phyloP scores from a whole-genome alignment of 2,113 vertebrate species.

The Atherinomorus stipes region DNA sequence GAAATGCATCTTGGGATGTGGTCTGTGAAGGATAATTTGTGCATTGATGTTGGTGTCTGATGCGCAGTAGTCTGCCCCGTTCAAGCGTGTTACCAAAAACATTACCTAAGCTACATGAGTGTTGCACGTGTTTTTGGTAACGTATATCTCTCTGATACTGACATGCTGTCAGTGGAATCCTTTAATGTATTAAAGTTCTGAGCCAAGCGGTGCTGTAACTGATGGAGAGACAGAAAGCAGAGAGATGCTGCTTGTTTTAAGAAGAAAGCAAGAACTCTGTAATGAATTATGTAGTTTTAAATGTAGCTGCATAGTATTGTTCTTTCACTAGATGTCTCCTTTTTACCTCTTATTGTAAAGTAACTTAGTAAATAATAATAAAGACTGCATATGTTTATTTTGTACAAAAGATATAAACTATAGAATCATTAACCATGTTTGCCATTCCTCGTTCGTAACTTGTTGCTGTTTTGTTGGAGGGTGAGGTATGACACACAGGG shows the following conservation, averaged over 20 bases:
- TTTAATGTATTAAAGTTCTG: constrained; percentile 67
- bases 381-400: constrained; percentile 76
- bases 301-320: constrained; percentile 63
- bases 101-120: constrained; percentile 48
- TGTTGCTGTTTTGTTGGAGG: constrained; percentile 45
- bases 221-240: constrained; percentile 36
- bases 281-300: constrained; percentile 60
- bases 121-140: constrained; percentile 65
- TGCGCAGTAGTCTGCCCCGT: constrained; percentile 56
- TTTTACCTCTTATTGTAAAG: constrained; percentile 70
- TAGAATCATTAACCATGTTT: constrained; percentile 68
- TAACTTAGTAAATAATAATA: constrained; percentile 72
- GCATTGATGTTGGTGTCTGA: constrained; percentile 47
- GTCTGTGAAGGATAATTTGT: constrained; percentile 46
- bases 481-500: constrained; percentile 27
- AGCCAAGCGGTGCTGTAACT: constrained; percentile 58
- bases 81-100: constrained; percentile 70
- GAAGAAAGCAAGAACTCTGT: constrained; percentile 33
- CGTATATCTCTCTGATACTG: constrained; percentile 48
- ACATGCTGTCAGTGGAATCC: constrained; percentile 44
- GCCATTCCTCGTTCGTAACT: constrained; percentile 69
- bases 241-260: constrained; percentile 52
- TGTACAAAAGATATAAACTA: constrained; percentile 71
- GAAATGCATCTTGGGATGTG: constrained; percentile 59
- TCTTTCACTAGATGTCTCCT: constrained; percentile 60